Base-by-base conservation (phyloP, 2,113 vertebrate genomes). In the Noturus placidus region DNA sequence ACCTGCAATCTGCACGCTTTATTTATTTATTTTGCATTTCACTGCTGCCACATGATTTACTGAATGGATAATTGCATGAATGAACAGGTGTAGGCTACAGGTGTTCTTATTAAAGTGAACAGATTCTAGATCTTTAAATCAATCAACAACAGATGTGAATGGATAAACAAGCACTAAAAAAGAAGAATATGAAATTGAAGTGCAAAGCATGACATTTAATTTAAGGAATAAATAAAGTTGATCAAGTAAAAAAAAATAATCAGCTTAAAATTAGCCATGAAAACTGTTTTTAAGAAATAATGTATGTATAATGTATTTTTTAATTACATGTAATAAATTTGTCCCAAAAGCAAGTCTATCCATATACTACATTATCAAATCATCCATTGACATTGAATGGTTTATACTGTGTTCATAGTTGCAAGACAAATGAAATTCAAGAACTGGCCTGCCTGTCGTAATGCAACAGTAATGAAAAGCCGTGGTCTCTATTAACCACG, bases 391-490 rank as follows among this genome's bases (percentile, higher is more conserved):
- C 42, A 76, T 27, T 6, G 17, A 15, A 14, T 10, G 52, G 52
- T 30, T 74, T 25, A 15, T 20, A 42, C 7, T 70, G 81, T 5
- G 59, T 19, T 79, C 59, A 33, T 52, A 14, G 25, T 15, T 88
- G 19, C n/a, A 65, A 54, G 27, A n/a, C 30, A n/a, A 74, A 87
- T 56, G 59, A 87, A 81, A 80, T 46, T 35, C 57, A 85, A 85
- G 86, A 84, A 38, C 38, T 9, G 54, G 42, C 86, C 46, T 76
- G 89, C 65, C 82, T 87, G 79, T 57, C 22, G 38, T 76, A 87
- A 87, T 82, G 69, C 86, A 76, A 69, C 78, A 82, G 69, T 87
- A 85, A 87, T 86, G 59, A 67, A 74, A 85, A 72, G 74, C 46
- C 76, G 50, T 76, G 56, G 59, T 82, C 83, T 81, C 82, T 65